Percentiles rank a stretch among this genome's conserved stretches.
Evolutionary conservation across 2,888 invertebrate genomes (phyloP).

Genomic region (Tenodera sinensis): DNA sequence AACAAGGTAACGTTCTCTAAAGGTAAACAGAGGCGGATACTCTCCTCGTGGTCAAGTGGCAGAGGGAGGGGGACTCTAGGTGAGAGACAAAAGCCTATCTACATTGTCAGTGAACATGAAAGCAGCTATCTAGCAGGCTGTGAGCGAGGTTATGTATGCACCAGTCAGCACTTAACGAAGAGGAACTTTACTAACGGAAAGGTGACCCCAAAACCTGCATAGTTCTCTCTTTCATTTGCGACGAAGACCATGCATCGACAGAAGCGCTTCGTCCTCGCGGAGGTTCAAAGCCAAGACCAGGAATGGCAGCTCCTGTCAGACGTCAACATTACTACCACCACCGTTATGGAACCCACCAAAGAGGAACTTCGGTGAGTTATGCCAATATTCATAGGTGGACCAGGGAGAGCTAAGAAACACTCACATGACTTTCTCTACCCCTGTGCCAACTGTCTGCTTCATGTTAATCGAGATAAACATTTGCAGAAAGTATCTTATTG

Average conservation of each 20-base stretch:
- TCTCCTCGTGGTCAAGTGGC: not conserved
- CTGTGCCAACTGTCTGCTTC: too few relatives aligned
- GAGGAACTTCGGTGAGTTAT: not conserved
- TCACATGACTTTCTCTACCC: too few relatives aligned
- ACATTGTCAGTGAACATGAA: not conserved
- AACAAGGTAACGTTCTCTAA: too few relatives aligned
- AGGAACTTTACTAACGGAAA: not conserved
- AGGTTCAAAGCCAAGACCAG: not conserved
- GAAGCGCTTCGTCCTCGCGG: constrained; percentile 7
- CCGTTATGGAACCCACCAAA: not conserved
- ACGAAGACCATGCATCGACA: not conserved
- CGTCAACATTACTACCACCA: not conserved
- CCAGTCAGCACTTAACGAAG: not conserved
- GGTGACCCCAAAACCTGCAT: not conserved
- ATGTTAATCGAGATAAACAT: too few relatives aligned
- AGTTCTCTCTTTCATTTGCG: too few relatives aligned
- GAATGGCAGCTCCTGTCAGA: not conserved
- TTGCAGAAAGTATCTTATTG: too few relatives aligned
- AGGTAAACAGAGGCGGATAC: too few relatives aligned
- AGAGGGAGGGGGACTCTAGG: too few relatives aligned
- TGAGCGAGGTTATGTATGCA: not conserved
- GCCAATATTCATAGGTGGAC: too few relatives aligned
- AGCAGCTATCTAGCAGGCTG: not conserved
- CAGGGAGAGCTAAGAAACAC: too few relatives aligned
- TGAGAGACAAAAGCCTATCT: not conserved